Conservation (phyloP, 2,888 invertebrate species). For the Cheilosia variabilis region DNA sequence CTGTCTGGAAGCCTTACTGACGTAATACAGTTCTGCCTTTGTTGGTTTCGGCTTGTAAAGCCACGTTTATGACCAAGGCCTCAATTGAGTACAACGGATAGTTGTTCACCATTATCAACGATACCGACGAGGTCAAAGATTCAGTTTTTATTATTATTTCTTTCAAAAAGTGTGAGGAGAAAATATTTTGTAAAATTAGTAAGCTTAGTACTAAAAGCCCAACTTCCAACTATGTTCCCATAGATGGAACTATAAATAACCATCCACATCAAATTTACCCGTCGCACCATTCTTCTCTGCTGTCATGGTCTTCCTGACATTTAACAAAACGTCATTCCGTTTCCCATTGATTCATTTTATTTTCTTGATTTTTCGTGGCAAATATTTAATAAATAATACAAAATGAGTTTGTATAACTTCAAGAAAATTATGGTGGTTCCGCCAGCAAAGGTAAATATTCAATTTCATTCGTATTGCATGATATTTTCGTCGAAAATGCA, state of each 20-base stretch:
- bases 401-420: conserved; percentile 97
- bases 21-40: too few species aligned
- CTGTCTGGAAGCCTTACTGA: too few species aligned
- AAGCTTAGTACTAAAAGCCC: too few species aligned
- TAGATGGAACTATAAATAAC: conserved; percentile 3
- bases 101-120: too few species aligned
- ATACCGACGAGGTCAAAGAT: background rate
- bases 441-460: conserved; percentile 91
- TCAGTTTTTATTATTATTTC: background rate
- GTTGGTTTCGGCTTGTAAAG: too few species aligned
- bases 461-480: conserved; percentile 77
- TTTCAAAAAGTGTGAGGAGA: too few species aligned
- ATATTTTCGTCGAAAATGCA: conserved; percentile 13
- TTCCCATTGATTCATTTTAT: conserved; percentile 51
- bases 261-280: background rate
- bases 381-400: conserved; percentile 80
- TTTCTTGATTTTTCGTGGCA: conserved; percentile 78
- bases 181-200: too few species aligned
- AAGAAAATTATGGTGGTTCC: conserved; percentile 99
- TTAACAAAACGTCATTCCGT: conserved; percentile 48
- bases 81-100: too few species aligned
- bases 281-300: conserved; percentile 3
- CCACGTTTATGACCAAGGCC: too few species aligned
- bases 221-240: background rate
- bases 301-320: conserved; percentile 36